These are phyloP conservation scores for Pectinophora gossypiella DNA, from an alignment of 1,140 invertebrate genomes.

Conservation along the genomic window DNA sequence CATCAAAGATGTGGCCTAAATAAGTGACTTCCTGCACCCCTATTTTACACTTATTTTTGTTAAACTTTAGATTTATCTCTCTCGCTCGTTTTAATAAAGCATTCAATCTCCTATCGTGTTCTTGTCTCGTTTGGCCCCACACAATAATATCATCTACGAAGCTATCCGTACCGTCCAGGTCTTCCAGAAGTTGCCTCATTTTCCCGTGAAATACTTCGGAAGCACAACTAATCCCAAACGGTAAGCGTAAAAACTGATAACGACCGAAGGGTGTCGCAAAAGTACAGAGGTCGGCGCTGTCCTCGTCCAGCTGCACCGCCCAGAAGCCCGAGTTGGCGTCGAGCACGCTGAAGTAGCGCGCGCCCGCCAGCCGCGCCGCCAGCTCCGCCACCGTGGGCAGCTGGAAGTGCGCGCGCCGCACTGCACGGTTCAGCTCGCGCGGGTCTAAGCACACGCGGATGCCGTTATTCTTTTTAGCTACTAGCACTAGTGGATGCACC, in stretches of 20 bases:
- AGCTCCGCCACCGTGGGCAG: slow-evolving; percentile 28
- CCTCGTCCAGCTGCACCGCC: slow-evolving; percentile 13
- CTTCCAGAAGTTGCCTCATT: slow-evolving; percentile 26
- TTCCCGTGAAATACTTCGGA: slow-evolving; percentile 46
- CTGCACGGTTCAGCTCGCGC: slow-evolving; percentile 37
- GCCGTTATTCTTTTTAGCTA: slow-evolving; percentile 22
- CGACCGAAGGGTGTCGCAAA: slow-evolving; percentile 39
- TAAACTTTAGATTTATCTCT: slow-evolving; percentile 11
- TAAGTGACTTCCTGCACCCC: slow-evolving; percentile 5
- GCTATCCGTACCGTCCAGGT: slow-evolving; percentile 26
- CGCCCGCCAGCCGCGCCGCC: slow-evolving; percentile 18
- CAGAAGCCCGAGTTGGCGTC: slow-evolving; percentile 22
- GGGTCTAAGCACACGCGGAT: slow-evolving; percentile 38
- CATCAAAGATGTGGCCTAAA: slow-evolving; percentile 11
- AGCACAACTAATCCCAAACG: slow-evolving; percentile 31
- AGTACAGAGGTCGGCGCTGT: slow-evolving; percentile 35
- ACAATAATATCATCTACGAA: slow-evolving; percentile 46
- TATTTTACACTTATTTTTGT: slow-evolving; percentile 8
- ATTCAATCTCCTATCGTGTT: slow-evolving; percentile 26
- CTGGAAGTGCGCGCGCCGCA: slow-evolving; percentile 27
- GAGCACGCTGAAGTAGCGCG: slow-evolving; percentile 11
- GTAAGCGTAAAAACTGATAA: slow-evolving; percentile 36
- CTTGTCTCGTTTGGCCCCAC: slow-evolving; percentile 25
- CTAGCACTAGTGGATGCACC: no score
- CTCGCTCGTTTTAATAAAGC: background rate